Evolutionary conservation across 1,140 invertebrate genomes (phyloP).

Genomic region (Brachystomella parvula): DNA sequence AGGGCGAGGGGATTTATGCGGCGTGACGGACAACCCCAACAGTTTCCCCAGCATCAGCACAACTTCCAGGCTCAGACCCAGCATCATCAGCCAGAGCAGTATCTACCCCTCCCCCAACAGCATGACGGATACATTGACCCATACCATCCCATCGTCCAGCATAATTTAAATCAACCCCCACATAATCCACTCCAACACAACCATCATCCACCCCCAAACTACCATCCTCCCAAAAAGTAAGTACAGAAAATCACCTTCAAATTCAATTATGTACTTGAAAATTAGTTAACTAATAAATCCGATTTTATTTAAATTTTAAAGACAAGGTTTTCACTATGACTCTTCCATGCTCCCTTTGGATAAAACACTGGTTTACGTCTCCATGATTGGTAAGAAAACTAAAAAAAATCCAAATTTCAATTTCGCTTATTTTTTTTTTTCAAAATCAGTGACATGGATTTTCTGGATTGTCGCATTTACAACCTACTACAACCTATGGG

Average conservation of each 20-base stretch:
- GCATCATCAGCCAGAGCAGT: background rate
- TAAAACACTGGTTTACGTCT: slow-evolving; percentile 22
- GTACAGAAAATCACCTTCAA: too few relatives aligned
- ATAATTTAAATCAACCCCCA: slow-evolving; percentile 4
- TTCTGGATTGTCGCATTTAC: slow-evolving; percentile 30
- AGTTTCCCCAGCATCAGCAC: slow-evolving; percentile 1
- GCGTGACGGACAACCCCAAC: background rate
- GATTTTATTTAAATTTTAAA: background rate
- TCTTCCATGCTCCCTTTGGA: slow-evolving; percentile 25
- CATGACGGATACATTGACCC: slow-evolving; percentile 3
- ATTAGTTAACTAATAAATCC: background rate
- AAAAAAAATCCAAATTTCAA: too few relatives aligned
- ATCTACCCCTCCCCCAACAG: background rate
- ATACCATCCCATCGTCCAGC: background rate
- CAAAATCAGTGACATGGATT: slow-evolving; percentile 22
- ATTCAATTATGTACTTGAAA: background rate
- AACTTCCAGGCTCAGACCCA: background rate
- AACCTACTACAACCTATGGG: slow-evolving; percentile 24
- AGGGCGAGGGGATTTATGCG: background rate
- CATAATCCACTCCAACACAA: background rate
- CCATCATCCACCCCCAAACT: background rate
- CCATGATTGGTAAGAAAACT: slow-evolving; percentile 13
- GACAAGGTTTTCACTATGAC: background rate
- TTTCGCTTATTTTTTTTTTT: background rate
- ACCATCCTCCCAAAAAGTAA: slow-evolving; percentile 6